These are phyloP conservation scores for Hetaerina americana DNA, from an alignment of 1,140 invertebrate species.

Conservation along the genomic window DNA sequence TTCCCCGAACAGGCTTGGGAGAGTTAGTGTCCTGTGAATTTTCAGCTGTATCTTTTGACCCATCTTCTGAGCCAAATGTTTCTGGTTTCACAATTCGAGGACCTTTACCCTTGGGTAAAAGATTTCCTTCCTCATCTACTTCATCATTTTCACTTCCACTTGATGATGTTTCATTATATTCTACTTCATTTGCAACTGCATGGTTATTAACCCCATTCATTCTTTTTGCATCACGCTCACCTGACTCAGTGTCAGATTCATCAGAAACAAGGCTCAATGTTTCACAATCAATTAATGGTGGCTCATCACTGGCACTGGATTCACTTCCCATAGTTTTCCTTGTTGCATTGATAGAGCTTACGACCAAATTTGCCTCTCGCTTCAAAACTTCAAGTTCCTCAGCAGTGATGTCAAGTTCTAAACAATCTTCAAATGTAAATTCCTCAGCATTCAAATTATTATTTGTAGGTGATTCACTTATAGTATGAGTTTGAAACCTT, in stretches of 20 bases:
- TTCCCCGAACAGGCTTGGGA: conserved; percentile 57
- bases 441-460: background rate
- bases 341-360: conserved; percentile 35
- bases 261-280: conserved; percentile 55
- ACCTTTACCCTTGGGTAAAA: conserved; percentile 28
- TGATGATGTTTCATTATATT: background rate
- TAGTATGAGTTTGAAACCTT: conserved; percentile 45
- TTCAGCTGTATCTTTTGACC: conserved; percentile 25
- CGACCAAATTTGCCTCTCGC: conserved; percentile 40
- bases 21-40: conserved; percentile 24
- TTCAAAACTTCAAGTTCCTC: conserved; percentile 35
- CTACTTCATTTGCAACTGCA: background rate
- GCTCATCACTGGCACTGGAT: conserved; percentile 29
- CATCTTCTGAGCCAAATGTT: conserved; percentile 28
- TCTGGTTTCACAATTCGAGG: conserved; percentile 45
- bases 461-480: conserved; percentile 17
- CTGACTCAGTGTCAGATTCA: conserved; percentile 37
- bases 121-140: background rate
- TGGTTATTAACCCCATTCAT: background rate
- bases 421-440: conserved; percentile 6
- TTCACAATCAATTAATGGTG: conserved; percentile 45
- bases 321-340: conserved; percentile 22
- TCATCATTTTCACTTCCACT: conserved; percentile 2
- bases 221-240: conserved; percentile 11
- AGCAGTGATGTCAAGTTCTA: conserved; percentile 22